Conservation (phyloP, 2,797 vertebrate genomes). For the Crypturellus tataupa region DNA sequence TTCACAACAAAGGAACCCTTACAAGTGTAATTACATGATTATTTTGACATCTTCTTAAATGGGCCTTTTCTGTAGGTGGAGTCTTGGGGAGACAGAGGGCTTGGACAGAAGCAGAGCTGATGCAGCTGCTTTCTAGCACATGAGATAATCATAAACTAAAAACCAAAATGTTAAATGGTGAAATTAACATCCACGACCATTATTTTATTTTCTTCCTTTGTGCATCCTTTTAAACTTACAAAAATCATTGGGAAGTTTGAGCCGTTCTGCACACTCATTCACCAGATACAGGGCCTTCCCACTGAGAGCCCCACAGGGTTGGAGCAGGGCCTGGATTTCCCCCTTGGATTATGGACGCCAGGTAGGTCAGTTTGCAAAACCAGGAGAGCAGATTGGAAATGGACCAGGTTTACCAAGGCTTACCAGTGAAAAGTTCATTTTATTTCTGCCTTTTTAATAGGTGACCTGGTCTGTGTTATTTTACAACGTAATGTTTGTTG, state of each 20-base stretch:
- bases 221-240: not conserved
- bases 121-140: not conserved
- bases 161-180: not conserved
- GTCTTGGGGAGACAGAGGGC: not conserved
- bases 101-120: not conserved
- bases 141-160: not conserved
- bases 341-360: not conserved
- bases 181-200: not conserved
- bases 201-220: not conserved
- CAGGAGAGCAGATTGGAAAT: not conserved
- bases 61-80: not conserved
- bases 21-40: not conserved
- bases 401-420: not conserved
- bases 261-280: fast-evolving
- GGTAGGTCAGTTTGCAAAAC: not conserved
- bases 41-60: slow-evolving; percentile 31
- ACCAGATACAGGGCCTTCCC: not conserved
- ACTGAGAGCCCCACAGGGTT: not conserved
- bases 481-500: not conserved
- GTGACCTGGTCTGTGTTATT: not conserved
- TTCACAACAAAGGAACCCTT: slow-evolving; percentile 1
- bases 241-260: not conserved
- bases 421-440: fast-evolving
- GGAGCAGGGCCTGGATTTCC: not conserved
- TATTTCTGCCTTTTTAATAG: not conserved